Evolutionary conservation across 1,140 invertebrate genomes (phyloP), one percentile per base, ranked within the genome.

Genomic region (Cydia splendana): DNA sequence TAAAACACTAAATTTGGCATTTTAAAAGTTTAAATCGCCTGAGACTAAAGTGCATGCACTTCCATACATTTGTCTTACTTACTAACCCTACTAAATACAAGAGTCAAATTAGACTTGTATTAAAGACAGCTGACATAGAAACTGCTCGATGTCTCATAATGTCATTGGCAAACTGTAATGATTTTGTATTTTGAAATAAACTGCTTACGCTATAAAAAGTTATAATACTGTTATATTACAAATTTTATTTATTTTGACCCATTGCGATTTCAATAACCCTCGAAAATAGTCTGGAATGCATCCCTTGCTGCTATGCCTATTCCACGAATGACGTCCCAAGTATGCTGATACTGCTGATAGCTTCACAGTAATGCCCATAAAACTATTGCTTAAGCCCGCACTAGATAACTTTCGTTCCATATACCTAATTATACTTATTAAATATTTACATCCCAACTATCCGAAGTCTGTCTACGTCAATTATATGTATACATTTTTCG

Each of bases 321-420:
- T 69, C 65, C 30, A 2, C 42, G 67, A 42, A 71, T 42, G n/a
- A 71, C n/a, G 67, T 45, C 6, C 45, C 13, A 71, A 38, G 38
- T 15, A 7, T 42, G 9, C 67, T 71, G 67, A 71, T 45, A 71
- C 0, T 24, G 2, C 24, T 24, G 24, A 24, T 24, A 24, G 18
- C 5, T 71, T 71, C 67, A 7, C 18, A 71, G 34, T 45, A 71
- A 71, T 71, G 30, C 20, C 4, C 65, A 69, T 69, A 18, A 34
- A 69, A 71, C n/a, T 10, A 38, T 20, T 38, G 67, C 67, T 24
- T 45, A 71, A 18, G 67, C 34, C 34, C 34, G n/a, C 28, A 34
- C 34, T 71, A 38, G 34, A 71, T 71, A 71, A 71, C 30, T 24
- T 24, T 62, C 57, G 24, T 62, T 62, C n/a, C 18, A 20, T 62